These are phyloP conservation scores for Oxytorus armatus DNA, from an alignment of 2,888 invertebrate species.

Conservation along the genomic window DNA sequence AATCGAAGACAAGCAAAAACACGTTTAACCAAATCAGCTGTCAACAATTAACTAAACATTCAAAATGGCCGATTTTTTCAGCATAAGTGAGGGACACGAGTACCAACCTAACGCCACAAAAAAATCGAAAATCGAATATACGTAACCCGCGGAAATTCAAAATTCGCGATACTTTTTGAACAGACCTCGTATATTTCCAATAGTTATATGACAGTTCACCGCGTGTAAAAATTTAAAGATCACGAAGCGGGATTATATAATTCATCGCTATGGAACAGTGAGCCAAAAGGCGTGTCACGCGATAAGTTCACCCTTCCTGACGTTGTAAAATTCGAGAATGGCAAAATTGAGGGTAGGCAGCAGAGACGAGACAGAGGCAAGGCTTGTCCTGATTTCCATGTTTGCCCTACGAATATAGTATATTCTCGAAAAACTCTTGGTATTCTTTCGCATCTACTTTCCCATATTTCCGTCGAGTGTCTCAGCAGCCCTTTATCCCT, in stretches of 20 bases:
- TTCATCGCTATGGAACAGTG: not conserved
- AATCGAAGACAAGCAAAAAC: too few relatives aligned
- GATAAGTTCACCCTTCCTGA: constrained; percentile 77
- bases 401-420: constrained; percentile 79
- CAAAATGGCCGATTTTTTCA: too few relatives aligned
- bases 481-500: too few relatives aligned
- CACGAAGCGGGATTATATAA: not conserved
- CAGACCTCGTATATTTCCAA: too few relatives aligned
- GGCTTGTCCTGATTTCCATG: constrained; percentile 73
- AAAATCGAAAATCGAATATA: too few relatives aligned
- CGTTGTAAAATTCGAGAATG: constrained; percentile 38
- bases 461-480: constrained; percentile 10
- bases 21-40: too few relatives aligned
- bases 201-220: not conserved
- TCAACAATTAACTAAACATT: too few relatives aligned
- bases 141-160: too few relatives aligned
- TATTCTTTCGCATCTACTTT: constrained; percentile 40
- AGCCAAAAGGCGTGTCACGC: constrained; percentile 74
- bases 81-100: too few relatives aligned
- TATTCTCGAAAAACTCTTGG: constrained; percentile 44
- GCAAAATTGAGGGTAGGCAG: constrained; percentile 37
- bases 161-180: not conserved
- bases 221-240: constrained; percentile 1
- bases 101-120: too few relatives aligned
- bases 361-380: constrained; percentile 29